These are phyloP conservation scores for Meteorus colon DNA, from an alignment of 2,888 invertebrate genomes.

Conservation along the genomic window DNA sequence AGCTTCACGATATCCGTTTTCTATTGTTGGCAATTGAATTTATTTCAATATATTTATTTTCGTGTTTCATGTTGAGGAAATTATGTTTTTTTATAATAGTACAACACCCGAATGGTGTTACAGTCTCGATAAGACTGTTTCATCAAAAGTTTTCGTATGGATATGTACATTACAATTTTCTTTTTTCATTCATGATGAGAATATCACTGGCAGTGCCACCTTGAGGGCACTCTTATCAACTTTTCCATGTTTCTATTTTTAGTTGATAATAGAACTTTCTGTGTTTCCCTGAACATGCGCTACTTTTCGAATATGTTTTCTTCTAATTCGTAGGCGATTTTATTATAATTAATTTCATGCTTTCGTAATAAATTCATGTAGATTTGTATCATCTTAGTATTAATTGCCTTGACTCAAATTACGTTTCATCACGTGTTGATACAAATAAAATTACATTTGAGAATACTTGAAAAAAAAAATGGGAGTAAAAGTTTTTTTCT, in stretches of 20 bases:
- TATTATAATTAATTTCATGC: not conserved
- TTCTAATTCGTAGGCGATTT: not conserved
- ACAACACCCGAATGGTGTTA: not conserved
- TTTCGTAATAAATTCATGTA: too few species aligned
- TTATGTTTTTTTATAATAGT: not conserved
- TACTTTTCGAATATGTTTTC: not conserved
- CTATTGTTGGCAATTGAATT: too few species aligned
- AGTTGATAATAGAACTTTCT: not conserved
- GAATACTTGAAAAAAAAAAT: too few species aligned
- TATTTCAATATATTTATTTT: not conserved
- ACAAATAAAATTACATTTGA: too few species aligned
- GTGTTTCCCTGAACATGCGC: not conserved
- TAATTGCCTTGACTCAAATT: too few species aligned
- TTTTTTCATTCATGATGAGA: not conserved
- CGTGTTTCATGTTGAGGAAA: not conserved
- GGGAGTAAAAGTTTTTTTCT: not conserved
- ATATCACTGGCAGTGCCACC: not conserved
- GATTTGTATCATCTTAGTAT: too few species aligned
- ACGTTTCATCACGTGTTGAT: too few species aligned
- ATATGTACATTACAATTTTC: not conserved
- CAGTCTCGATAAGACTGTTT: constrained; percentile 20
- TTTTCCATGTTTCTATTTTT: not conserved
- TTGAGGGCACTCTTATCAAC: not conserved
- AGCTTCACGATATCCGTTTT: too few species aligned
- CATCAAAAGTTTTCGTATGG: constrained; percentile 13